These are phyloP conservation scores for Automeris io DNA, from an alignment of 2,888 invertebrate species.

Conservation along the genomic window DNA sequence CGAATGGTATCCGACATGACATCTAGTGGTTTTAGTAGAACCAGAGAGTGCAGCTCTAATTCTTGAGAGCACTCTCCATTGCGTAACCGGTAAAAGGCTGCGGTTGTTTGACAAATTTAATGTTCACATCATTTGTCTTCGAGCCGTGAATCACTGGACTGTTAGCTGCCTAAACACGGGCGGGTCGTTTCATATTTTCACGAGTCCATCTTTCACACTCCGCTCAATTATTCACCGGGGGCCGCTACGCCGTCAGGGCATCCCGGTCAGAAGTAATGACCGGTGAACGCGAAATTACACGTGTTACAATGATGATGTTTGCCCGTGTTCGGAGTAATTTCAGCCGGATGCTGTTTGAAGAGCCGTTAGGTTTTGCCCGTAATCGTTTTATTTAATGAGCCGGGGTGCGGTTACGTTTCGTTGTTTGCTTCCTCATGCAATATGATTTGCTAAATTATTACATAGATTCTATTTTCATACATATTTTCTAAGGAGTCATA, in stretches of 20 bases:
- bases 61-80: too few species aligned
- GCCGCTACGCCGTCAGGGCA: conserved; percentile 17
- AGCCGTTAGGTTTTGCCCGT: conserved; percentile 53
- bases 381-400: conserved; percentile 56
- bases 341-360: conserved; percentile 49
- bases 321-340: conserved; percentile 47
- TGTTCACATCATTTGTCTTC: conserved; percentile 1
- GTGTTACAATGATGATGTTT: conserved; percentile 70
- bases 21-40: too few species aligned
- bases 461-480: too few species aligned
- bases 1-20: too few species aligned
- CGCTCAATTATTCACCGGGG: conserved; percentile 65
- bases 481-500: too few species aligned
- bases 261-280: conserved; percentile 62
- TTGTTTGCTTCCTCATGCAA: conserved; percentile 11
- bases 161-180: conserved; percentile 37
- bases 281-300: conserved; percentile 66
- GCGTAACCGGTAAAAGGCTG: too few species aligned
- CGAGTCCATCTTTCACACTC: conserved; percentile 57
- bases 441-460: background rate
- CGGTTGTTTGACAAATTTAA: background rate
- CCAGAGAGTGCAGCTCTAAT: too few species aligned
- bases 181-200: conserved; percentile 69
- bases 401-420: conserved; percentile 27
- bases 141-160: conserved; percentile 17